A percentile compares a stretch with the other conserved stretches of the same genome.
Conservation (phyloP, 2,888 invertebrate genomes). For the Bombylius major region DNA sequence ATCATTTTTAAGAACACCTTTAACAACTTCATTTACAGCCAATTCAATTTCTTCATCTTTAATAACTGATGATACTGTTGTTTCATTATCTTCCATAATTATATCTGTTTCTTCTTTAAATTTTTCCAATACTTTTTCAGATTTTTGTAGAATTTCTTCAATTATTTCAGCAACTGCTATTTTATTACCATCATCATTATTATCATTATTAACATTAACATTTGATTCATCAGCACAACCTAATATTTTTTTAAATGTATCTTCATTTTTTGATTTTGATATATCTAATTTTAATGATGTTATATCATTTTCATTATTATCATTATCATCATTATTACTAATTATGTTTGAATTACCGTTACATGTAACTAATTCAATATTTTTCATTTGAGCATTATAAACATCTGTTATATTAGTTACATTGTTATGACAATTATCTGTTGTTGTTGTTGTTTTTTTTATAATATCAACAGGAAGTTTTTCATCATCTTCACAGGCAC, state of each 20-base stretch:
- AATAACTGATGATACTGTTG: slow-evolving; percentile 34
- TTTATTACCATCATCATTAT: slow-evolving; percentile 37
- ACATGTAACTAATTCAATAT: slow-evolving; percentile 23
- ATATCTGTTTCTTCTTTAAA: slow-evolving; percentile 29
- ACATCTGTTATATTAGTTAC: slow-evolving; percentile 34
- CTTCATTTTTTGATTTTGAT: not conserved
- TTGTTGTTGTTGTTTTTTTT: slow-evolving; percentile 12
- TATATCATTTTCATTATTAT: slow-evolving; percentile 8
- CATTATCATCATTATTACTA: slow-evolving; percentile 3
- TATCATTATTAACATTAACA: slow-evolving; percentile 19
- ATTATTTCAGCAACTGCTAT: slow-evolving; percentile 42
- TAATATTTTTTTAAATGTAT: slow-evolving; percentile 13
- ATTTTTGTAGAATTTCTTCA: slow-evolving; percentile 39
- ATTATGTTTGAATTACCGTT: slow-evolving; percentile 20
- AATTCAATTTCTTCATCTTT: slow-evolving; percentile 43
- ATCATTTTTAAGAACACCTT: slow-evolving; percentile 37
- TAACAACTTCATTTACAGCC: slow-evolving; percentile 42
- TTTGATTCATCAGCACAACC: slow-evolving; percentile 19
- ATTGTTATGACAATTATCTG: slow-evolving; percentile 20
- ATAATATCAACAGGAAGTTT: slow-evolving; percentile 3
- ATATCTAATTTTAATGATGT: slow-evolving; percentile 7
- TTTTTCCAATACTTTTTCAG: slow-evolving; percentile 40
- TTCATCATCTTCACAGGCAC: slow-evolving; percentile 19
- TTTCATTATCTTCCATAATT: slow-evolving; percentile 7
- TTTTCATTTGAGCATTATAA: slow-evolving; percentile 36